Conservation (phyloP, 2,888 invertebrate genomes). For the Barypeithes pellucidus region DNA sequence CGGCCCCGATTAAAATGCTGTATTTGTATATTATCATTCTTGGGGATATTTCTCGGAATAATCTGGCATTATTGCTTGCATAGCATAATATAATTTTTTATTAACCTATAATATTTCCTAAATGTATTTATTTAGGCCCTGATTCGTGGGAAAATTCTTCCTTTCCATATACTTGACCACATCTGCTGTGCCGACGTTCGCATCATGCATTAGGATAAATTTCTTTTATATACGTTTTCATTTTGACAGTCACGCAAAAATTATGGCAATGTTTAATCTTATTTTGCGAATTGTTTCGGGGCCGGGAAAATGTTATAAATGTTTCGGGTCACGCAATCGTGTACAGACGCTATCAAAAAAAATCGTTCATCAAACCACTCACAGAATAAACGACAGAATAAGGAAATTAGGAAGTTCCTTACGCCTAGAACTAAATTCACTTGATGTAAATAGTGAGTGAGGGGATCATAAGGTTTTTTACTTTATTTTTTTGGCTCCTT, state of each 20-base stretch:
- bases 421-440: too few relatives aligned
- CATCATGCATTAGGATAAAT: constrained; percentile 29
- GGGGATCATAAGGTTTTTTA: too few relatives aligned
- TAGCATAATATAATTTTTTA: neutral
- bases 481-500: too few relatives aligned
- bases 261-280: constrained; percentile 32
- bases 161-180: constrained; percentile 38
- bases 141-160: constrained; percentile 32
- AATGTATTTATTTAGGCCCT: constrained; percentile 4
- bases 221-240: constrained; percentile 31
- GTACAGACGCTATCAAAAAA: neutral
- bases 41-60: too few relatives aligned
- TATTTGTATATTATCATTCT: too few relatives aligned
- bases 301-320: constrained; percentile 10
- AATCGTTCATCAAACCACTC: too few relatives aligned
- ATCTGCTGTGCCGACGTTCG: constrained; percentile 40
- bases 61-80: neutral
- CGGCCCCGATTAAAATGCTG: too few relatives aligned
- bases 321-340: constrained; percentile 8
- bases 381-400: too few relatives aligned
- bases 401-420: too few relatives aligned
- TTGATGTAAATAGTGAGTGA: too few relatives aligned
- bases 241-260: constrained; percentile 34
- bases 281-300: constrained; percentile 22
- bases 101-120: neutral